A percentile compares a stretch with the other conserved stretches of the same genome.
Conservation (phyloP, 2,797 vertebrate genomes). For the Parauchenoglanis punctatus region DNA sequence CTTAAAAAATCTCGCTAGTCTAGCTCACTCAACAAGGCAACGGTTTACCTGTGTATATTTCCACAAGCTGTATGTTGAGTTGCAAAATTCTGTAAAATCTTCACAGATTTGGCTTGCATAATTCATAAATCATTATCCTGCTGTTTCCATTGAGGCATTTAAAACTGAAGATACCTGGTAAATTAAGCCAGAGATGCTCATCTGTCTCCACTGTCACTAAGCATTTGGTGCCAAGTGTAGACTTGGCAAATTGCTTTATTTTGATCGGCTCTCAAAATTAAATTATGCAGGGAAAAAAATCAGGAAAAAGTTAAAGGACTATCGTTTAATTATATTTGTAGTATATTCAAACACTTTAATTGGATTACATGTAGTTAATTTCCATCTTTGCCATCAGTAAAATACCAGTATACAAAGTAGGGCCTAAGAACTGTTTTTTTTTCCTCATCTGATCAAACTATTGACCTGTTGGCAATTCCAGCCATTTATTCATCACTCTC, state of each 20-base stretch:
- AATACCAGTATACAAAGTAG: not conserved
- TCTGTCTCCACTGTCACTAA: not conserved
- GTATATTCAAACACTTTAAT: not conserved
- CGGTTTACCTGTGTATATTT: not conserved
- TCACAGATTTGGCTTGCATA: not conserved
- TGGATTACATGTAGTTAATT: not conserved
- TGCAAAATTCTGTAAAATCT: not conserved
- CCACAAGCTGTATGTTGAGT: not conserved
- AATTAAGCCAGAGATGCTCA: too few relatives aligned
- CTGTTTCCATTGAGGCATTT: not conserved
- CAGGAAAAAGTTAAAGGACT: not conserved
- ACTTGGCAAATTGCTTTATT: not conserved
- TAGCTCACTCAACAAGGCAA: not conserved
- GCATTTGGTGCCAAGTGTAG: not conserved
- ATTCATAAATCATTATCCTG: not conserved
- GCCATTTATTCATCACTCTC: not conserved
- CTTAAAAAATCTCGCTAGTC: not conserved
- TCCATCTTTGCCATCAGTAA: not conserved
- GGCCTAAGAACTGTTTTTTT: not conserved
- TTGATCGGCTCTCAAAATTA: not conserved
- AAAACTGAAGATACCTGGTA: not conserved
- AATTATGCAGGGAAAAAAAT: not conserved
- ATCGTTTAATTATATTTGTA: not conserved
- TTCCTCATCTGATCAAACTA: not conserved
- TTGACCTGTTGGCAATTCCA: not conserved